Percentiles rank a stretch among this genome's conserved stretches.
Conservation (phyloP, 1,140 invertebrate genomes). For the Dendrolimus kikuchii region DNA sequence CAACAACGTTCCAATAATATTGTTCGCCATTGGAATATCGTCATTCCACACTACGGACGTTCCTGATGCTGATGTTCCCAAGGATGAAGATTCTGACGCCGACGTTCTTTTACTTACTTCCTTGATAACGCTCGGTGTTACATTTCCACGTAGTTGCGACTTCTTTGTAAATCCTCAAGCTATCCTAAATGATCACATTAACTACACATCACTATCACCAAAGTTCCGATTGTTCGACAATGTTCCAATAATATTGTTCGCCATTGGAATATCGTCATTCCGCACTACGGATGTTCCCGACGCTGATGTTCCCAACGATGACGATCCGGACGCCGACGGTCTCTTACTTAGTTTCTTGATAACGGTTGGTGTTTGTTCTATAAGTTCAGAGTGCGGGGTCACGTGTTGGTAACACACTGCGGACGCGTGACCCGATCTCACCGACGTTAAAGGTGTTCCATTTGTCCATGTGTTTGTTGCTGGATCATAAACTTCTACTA, state of each 20-base stretch:
- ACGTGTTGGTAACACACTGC: conserved; percentile 85
- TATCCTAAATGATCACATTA: neutral
- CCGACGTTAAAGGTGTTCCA: conserved; percentile 86
- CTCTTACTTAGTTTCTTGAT: conserved; percentile 19
- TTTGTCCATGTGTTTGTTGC: conserved; percentile 81
- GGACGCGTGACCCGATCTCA: conserved; percentile 90
- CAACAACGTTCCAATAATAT: conserved; percentile 11
- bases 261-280: conserved; percentile 33
- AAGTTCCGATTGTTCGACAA: conserved; percentile 19
- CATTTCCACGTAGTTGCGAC: too few relatives aligned
- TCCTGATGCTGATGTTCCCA: too few relatives aligned
- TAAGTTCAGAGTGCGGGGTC: conserved; percentile 58
- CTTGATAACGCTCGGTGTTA: too few relatives aligned
- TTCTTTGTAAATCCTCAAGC: too few relatives aligned
- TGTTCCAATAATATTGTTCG: conserved; percentile 38
- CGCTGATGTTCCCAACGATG: conserved; percentile 10
- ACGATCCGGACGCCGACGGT: conserved; percentile 6
- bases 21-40: conserved; percentile 12
- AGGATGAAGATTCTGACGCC: too few relatives aligned
- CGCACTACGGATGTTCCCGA: conserved; percentile 2
- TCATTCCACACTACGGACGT: neutral
- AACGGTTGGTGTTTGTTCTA: conserved; percentile 19
- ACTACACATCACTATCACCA: conserved; percentile 2
- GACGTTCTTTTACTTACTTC: too few relatives aligned
- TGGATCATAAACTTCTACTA: conserved; percentile 91